phyloP scores from a whole-genome alignment of 2,797 vertebrate species.

The Gymnodraco acuticeps region DNA sequence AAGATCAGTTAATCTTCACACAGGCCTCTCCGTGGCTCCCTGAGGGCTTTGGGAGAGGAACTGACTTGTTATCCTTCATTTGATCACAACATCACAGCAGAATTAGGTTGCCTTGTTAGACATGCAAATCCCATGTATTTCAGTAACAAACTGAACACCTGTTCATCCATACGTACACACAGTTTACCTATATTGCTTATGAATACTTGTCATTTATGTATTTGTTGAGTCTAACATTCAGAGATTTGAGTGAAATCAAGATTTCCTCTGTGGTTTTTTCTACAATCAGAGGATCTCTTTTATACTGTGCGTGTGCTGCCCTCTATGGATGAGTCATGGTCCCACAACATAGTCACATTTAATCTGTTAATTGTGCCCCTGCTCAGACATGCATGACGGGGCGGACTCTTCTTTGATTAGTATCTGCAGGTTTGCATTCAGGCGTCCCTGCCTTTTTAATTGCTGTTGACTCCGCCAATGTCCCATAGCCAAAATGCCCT shows the following conservation, averaged over 20 bases:
- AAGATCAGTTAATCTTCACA: conserved; percentile 80
- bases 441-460: conserved; percentile 20
- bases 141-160: conserved; percentile 16
- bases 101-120: conserved; percentile 53
- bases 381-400: conserved; percentile 13
- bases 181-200: too few relatives aligned
- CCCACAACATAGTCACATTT: conserved; percentile 47
- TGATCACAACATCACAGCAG: conserved; percentile 52
- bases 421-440: conserved; percentile 34
- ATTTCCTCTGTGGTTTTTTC: conserved; percentile 27
- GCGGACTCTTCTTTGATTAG: conserved; percentile 37
- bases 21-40: conserved; percentile 69
- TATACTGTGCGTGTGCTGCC: conserved; percentile 69
- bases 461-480: conserved; percentile 26
- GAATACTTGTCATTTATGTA: neutral
- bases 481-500: conserved; percentile 39
- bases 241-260: conserved; percentile 21
- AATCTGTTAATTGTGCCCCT: conserved; percentile 35
- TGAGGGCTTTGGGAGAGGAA: conserved; percentile 56
- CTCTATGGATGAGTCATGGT: conserved; percentile 44
- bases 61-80: conserved; percentile 61
- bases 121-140: conserved; percentile 46
- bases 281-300: conserved; percentile 8
- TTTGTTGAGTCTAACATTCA: neutral
- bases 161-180: neutral